Conservation (phyloP, 1,140 invertebrate species). For the Acromyrmex charruanus region DNA sequence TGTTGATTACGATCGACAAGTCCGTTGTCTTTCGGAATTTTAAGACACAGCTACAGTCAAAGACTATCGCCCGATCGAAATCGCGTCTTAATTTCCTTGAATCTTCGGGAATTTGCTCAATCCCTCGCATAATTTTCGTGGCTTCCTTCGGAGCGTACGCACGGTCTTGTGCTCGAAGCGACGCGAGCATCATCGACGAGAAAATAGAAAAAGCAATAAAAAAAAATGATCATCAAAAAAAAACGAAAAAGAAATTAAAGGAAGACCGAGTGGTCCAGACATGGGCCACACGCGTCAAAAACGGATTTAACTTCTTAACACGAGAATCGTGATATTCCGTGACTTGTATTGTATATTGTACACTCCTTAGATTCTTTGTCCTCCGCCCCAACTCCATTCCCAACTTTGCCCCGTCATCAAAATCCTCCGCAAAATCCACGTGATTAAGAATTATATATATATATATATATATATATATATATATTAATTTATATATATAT, state of each 20-base stretch:
- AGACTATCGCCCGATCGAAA: slow-evolving; percentile 20
- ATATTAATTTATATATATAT: slow-evolving; percentile 57
- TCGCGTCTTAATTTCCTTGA: slow-evolving; percentile 54
- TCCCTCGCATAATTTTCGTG: slow-evolving; percentile 49
- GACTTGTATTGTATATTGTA: slow-evolving; percentile 86
- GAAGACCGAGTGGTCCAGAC: slow-evolving; percentile 44
- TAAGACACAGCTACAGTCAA: slow-evolving; percentile 3
- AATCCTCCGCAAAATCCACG: slow-evolving; percentile 78
- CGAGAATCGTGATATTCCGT: slow-evolving; percentile 82
- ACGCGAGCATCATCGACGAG: slow-evolving; percentile 39
- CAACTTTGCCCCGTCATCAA: slow-evolving; percentile 25
- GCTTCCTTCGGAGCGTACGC: slow-evolving; percentile 57
- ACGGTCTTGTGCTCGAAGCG: slow-evolving; percentile 47
- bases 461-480: neutral
- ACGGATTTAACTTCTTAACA: slow-evolving; percentile 63
- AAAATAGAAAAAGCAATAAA: slow-evolving; percentile 53
- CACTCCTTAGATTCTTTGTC: slow-evolving; percentile 79
- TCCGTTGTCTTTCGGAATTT: slow-evolving; percentile 13
- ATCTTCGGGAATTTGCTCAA: slow-evolving; percentile 69
- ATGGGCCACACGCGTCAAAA: slow-evolving; percentile 68
- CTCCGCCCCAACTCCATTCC: slow-evolving; percentile 46
- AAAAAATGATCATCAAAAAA: slow-evolving; percentile 41
- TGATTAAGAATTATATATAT: slow-evolving; percentile 82
- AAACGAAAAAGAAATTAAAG: slow-evolving; percentile 50
- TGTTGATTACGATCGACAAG: neutral